phyloP scores from a whole-genome alignment of 2,797 vertebrate genomes.

The Sebastes jordani region DNA sequence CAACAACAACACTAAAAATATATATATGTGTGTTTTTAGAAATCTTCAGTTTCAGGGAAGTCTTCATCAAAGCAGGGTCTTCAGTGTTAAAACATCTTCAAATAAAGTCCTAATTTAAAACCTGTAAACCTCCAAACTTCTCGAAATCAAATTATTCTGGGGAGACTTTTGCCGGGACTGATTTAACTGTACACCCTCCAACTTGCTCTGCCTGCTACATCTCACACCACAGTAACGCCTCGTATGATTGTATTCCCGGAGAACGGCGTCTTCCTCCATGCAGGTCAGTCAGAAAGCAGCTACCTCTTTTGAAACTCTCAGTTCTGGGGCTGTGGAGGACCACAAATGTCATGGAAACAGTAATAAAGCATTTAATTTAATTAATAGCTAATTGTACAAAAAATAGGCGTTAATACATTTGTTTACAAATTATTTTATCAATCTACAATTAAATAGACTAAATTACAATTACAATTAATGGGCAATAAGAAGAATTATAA shows the following conservation, averaged over 20 bases:
- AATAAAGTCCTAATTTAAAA: constrained; percentile 66
- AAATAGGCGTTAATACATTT: no score
- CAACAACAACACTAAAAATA: constrained; percentile 6
- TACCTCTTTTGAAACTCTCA: background rate
- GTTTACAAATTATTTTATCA: no score
- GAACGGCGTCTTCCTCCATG: background rate
- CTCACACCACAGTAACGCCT: background rate
- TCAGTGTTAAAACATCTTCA: constrained; percentile 6
- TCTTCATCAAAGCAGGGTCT: constrained; percentile 12
- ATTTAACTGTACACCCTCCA: background rate
- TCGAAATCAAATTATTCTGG: background rate
- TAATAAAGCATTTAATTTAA: no score
- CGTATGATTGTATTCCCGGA: background rate
- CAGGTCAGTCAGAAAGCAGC: background rate
- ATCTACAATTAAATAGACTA: no score
- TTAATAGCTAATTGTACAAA: no score
- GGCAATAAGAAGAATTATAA: no score
- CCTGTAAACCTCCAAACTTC: background rate
- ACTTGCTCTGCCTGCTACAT: background rate
- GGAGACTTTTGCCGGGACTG: background rate
- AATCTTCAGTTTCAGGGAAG: constrained; percentile 44
- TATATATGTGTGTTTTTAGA: background rate
- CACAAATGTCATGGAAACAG: no score
- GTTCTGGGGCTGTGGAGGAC: background rate
- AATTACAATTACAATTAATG: no score